phyloP scores from a whole-genome alignment of 2,113 vertebrate genomes.

The Alaudala cheleensis region DNA sequence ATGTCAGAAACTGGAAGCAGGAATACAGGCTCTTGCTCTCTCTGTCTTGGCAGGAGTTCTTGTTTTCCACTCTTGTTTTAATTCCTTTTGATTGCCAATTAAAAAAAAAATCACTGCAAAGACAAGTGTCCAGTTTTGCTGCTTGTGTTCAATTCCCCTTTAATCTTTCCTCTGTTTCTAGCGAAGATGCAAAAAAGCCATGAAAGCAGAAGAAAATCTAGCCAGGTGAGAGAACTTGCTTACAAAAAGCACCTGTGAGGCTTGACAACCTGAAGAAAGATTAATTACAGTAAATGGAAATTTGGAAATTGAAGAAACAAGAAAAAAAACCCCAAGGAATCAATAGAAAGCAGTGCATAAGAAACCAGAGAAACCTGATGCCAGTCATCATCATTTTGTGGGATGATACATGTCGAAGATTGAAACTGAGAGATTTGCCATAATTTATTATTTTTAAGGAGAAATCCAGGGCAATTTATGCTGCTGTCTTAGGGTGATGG shows the following conservation, averaged over 20 bases:
- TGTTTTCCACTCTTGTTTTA: conserved; percentile 44
- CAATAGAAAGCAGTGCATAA: not conserved
- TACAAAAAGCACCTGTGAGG: not conserved
- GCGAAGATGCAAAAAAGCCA: not conserved
- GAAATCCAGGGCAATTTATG: not conserved
- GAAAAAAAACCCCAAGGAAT: not conserved
- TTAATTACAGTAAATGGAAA: not conserved
- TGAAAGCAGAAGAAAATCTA: not conserved
- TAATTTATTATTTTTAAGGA: not conserved
- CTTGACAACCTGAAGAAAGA: not conserved
- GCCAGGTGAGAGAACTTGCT: not conserved
- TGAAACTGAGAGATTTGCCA: not conserved
- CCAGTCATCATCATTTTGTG: not conserved
- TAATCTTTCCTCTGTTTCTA: not conserved
- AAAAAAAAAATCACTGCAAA: not conserved
- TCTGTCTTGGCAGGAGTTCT: conserved; percentile 27
- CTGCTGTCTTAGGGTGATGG: not conserved
- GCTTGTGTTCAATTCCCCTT: not conserved
- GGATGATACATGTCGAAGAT: not conserved
- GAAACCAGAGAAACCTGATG: not conserved
- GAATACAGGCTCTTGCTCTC: not conserved
- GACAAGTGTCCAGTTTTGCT: not conserved
- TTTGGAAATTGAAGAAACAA: not conserved
- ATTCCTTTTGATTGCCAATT: conserved; percentile 24
- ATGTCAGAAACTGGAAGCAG: conserved; percentile 45